Percentiles rank a stretch among this genome's conserved stretches.
These are phyloP conservation scores for Macaca nemestrina DNA, from an alignment of 2,113 vertebrate genomes.

Conservation along the genomic window DNA sequence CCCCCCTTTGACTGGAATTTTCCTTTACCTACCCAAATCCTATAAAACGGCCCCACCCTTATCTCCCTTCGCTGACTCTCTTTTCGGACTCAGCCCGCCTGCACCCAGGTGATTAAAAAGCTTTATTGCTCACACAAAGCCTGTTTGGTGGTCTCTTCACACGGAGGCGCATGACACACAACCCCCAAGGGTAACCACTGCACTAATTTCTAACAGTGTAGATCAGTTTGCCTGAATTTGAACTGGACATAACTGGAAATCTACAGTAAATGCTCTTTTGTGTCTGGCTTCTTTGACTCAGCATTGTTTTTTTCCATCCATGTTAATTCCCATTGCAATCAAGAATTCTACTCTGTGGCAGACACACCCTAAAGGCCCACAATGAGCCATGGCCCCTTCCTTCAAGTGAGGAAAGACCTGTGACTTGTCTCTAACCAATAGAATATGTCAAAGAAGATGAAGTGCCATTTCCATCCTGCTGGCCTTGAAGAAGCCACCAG, in stretches of 20 bases:
- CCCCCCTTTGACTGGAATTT: no score
- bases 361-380: not conserved
- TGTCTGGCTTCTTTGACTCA: not conserved
- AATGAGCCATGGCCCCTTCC: no score
- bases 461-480: not conserved
- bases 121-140: no score
- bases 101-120: no score
- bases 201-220: not conserved
- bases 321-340: not conserved
- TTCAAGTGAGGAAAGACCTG: not conserved
- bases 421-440: not conserved
- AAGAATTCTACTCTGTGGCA: not conserved
- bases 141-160: no score
- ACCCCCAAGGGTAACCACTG: not conserved
- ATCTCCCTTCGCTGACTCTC: no score
- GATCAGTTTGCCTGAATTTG: not conserved
- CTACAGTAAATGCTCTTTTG: not conserved
- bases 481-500: not conserved
- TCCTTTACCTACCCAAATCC: no score
- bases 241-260: not conserved
- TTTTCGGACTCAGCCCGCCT: no score
- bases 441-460: not conserved
- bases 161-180: no score
- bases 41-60: no score
- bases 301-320: not conserved